Evolutionary conservation across 1,140 invertebrate genomes (phyloP).

Genomic region (Aradophagus sp.): DNA sequence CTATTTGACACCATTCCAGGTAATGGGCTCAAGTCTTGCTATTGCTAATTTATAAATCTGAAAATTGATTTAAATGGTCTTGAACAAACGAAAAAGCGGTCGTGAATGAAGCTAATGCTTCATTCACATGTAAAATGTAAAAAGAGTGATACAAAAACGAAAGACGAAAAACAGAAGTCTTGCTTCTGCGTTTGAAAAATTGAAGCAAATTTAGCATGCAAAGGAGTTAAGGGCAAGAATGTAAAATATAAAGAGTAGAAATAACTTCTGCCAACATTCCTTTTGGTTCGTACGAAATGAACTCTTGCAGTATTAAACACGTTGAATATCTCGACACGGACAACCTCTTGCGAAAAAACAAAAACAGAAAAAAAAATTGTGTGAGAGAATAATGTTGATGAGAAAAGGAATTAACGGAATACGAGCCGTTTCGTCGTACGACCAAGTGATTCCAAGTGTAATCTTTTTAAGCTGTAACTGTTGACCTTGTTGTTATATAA

Average conservation of each 20-base stretch:
- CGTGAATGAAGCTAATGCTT: too few species aligned
- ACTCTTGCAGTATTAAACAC: slow-evolving; percentile 50
- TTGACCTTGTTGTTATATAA: slow-evolving; percentile 76
- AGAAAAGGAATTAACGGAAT: too few species aligned
- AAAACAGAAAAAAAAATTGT: slow-evolving; percentile 4
- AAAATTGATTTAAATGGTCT: too few species aligned
- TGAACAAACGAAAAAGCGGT: too few species aligned
- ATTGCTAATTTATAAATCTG: slow-evolving; percentile 27
- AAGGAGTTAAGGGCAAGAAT: not conserved
- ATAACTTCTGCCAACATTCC: slow-evolving; percentile 40
- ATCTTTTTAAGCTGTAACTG: slow-evolving; percentile 72
- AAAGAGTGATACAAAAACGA: too few species aligned
- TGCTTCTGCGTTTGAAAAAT: too few species aligned
- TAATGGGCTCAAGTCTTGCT: slow-evolving; percentile 17
- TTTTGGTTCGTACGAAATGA: slow-evolving; percentile 42
- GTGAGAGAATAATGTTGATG: slow-evolving; percentile 18
- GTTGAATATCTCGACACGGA: slow-evolving; percentile 33
- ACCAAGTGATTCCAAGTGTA: slow-evolving; percentile 71
- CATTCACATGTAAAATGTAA: too few species aligned
- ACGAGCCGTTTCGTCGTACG: slow-evolving; percentile 39
- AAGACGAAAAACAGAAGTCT: too few species aligned
- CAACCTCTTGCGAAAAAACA: slow-evolving; percentile 21
- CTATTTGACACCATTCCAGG: slow-evolving; percentile 41
- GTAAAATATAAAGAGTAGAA: not conserved
- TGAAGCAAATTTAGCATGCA: too few species aligned